Base-by-base conservation (phyloP, 2,113 vertebrate species). In the Mus spicilegus region DNA sequence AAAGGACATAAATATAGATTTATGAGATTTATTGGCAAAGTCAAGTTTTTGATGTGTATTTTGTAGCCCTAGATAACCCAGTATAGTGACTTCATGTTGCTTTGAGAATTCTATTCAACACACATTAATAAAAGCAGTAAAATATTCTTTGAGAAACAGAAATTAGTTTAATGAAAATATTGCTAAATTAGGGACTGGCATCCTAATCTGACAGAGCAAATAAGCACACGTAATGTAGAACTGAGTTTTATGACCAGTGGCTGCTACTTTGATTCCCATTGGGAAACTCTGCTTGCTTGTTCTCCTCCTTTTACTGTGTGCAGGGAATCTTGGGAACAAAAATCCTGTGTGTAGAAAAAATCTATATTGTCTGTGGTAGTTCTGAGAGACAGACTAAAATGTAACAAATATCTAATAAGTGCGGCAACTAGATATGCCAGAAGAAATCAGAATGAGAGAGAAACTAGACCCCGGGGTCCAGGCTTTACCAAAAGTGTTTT, bases 91-190 rank as follows among this genome's bases (percentile, higher is more conserved):
- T 56, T 96, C 63, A 80, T 2, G 1, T 33, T 92, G 22, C n/a
- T 84, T 90, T 56, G 77, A 87, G 76, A 95, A 94, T 91, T 67
- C 12, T 73, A 39, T 87, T 88, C 89, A 81, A 26, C 72, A n/a
- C 36, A 82, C 12, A 82, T 65, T 46, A 54, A 54, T 13, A 54
- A 54, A 54, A 58, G n/a, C 8, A 36, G 8, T 22, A 81, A 81
- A 82, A 82, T 63, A 73, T 51, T 5, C 10, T n/a, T 90, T 86
- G 8, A 90, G 86, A 87, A 93, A 58, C 4, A 81, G 9, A 91
- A 93, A 93, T 42, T 4, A 88, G 2, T n/a, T 76, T 70, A 46
- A 90, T 67, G 67, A 72, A 89, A 91, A 63, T 33, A 95, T 54
- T 91, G 85, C 16, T 78, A 54, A 86, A 82, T 91, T 73, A 78